Conservation (phyloP, 2,888 invertebrate species). For the Drosophila fulvimacula region DNA sequence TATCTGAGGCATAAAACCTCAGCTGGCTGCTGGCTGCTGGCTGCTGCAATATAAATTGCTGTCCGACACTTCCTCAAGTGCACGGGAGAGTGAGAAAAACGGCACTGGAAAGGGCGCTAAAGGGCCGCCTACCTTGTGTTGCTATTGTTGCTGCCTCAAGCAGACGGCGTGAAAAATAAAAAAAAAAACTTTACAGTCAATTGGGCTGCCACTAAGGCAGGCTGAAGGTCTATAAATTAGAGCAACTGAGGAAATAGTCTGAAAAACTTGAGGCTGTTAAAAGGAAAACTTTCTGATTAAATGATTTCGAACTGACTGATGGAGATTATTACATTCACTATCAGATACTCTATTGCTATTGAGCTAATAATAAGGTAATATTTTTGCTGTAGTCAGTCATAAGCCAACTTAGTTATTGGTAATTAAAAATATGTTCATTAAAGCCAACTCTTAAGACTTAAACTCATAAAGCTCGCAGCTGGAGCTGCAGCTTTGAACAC, state of each 20-base stretch:
- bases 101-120: conserved; percentile 27
- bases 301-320: not conserved
- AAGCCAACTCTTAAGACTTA: not conserved
- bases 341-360: not conserved
- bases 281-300: conserved; percentile 2
- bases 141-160: conserved; percentile 41
- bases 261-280: not conserved
- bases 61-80: conserved; percentile 58
- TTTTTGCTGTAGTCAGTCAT: not conserved
- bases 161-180: conserved; percentile 25
- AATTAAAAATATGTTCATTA: not conserved
- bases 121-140: no score
- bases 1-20: conserved; percentile 21
- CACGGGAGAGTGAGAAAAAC: conserved; percentile 63
- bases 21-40: no score
- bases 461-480: not conserved
- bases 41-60: conserved; percentile 37
- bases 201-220: conserved; percentile 38
- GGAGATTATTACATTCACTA: not conserved
- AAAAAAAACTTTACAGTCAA: conserved; percentile 51
- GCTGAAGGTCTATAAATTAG: conserved; percentile 42
- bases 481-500: not conserved
- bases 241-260: conserved; percentile 19
- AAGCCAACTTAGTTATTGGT: not conserved
- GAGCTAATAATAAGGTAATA: not conserved